Conservation (phyloP, 2,113 vertebrate genomes). For the Ctenomys sociabilis region DNA sequence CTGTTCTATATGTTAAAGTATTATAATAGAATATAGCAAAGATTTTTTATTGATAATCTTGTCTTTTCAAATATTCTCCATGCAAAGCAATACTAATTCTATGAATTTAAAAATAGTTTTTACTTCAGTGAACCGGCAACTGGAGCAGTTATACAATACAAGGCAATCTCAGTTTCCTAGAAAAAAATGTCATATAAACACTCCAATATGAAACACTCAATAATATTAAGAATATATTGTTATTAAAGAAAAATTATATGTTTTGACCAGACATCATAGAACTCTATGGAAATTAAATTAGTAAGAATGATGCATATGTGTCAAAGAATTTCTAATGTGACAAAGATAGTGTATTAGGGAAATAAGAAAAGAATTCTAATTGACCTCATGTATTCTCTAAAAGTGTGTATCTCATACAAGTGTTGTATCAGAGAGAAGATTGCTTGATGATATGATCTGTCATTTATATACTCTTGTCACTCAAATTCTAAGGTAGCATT, state of each 20-base stretch:
- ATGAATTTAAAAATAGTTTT: not conserved
- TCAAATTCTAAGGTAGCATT: constrained; percentile 39
- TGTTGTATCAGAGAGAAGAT: not conserved
- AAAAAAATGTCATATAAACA: not conserved
- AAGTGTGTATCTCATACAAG: not conserved
- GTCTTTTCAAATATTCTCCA: not conserved
- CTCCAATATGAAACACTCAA: not conserved
- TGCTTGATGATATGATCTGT: not conserved
- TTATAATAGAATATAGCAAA: not conserved
- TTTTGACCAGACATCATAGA: not conserved
- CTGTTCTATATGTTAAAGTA: not conserved
- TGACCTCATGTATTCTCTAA: not conserved
- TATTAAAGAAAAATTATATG: not conserved
- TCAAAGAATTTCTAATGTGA: constrained; percentile 5
- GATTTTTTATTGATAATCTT: not conserved
- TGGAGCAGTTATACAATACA: not conserved
- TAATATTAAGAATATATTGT: not conserved
- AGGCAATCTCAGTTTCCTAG: not conserved
- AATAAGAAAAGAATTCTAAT: not conserved
- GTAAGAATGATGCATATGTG: not conserved
- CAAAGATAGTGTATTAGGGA: not conserved
- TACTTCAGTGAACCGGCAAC: not conserved
- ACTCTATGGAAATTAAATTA: not conserved
- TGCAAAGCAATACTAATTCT: not conserved
- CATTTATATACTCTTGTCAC: not conserved